These are phyloP conservation scores for Lates calcarifer DNA, from an alignment of 2,113 vertebrate species.

Conservation along the genomic window DNA sequence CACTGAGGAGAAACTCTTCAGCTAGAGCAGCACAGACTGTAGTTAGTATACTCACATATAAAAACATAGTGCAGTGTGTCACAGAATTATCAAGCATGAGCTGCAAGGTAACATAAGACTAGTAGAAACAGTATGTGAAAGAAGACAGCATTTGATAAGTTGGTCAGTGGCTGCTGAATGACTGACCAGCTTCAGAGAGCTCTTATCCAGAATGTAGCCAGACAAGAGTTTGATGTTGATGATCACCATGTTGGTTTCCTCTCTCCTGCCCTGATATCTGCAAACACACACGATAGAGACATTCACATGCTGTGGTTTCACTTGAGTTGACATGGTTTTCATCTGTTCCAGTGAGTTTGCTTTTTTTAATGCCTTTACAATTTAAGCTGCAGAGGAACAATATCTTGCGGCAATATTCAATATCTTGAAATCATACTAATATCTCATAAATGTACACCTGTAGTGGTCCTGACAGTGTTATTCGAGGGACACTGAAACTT, in stretches of 20 bases:
- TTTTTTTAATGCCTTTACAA: neutral
- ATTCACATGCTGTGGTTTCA: neutral
- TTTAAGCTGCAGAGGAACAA: neutral
- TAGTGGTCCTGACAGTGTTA: no score
- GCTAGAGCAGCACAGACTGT: constrained; percentile 55
- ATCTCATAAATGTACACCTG: no score
- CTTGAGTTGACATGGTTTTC: neutral
- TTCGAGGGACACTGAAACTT: no score
- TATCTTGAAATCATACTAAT: no score
- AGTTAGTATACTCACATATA: neutral
- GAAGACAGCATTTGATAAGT: neutral
- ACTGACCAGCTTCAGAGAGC: constrained; percentile 78
- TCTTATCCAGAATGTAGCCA: constrained; percentile 78
- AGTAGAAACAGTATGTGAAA: neutral
- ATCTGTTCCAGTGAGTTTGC: no score
- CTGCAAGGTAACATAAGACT: neutral
- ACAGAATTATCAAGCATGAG: neutral
- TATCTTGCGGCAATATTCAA: no score
- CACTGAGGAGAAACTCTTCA: constrained; percentile 60
- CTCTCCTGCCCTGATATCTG: constrained; percentile 81
- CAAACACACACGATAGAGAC: neutral
- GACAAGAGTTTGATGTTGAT: constrained; percentile 86
- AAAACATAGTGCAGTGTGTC: neutral
- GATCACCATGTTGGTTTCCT: constrained; percentile 88
- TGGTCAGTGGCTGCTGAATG: neutral